Evolutionary conservation across 2,888 invertebrate genomes (phyloP), one percentile per base, ranked within the genome.

Genomic region (Drosophila atroscutellata): DNA sequence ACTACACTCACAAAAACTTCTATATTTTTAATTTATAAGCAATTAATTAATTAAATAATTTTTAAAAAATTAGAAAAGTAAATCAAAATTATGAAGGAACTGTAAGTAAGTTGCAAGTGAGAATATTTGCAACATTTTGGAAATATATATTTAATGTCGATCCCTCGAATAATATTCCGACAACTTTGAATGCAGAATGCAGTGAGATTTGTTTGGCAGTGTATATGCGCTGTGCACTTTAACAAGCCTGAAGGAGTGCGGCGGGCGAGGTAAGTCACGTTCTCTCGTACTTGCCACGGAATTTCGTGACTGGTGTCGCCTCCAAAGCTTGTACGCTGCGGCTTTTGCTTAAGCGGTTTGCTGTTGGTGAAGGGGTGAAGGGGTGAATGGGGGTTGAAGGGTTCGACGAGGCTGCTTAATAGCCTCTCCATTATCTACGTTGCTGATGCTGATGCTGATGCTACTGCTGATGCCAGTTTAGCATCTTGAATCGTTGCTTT

Each of bases 191-290:
- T 6, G 15, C 36, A 18, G 15, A 45, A 24, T 45, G 7, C 3
- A 15, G 45, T 45, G 45, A 1, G 20, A 24, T 45, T 45, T 15
- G 20, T 45, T 8, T 20, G 1, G 45, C 15, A 24, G 45, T 45
- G 45, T 15, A 24, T 24, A 2, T 8, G 8, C 15, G 45, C 45
- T 15, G 15, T 45, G 15, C 24, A 24, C 45, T 15, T 24, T 24
- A 8, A 15, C 13, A 45, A 37, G 58, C 51, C 68, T 72, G 75
- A 67, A 88, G 73, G 69, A 50, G 65, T 73, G 74, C 60, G 67
- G 28, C 34, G 24, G 18, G 8, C 37, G 37, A 18, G 18, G 18
- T 8, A 3, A 37, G 37, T 45, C 45, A 45, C 45, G 45, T 45
- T 45, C 45, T 32, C 34, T 59, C 62, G 62, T 74, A 51, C 51